Base-by-base conservation (phyloP, 2,113 vertebrate genomes). In the Manacus vitellinus region DNA sequence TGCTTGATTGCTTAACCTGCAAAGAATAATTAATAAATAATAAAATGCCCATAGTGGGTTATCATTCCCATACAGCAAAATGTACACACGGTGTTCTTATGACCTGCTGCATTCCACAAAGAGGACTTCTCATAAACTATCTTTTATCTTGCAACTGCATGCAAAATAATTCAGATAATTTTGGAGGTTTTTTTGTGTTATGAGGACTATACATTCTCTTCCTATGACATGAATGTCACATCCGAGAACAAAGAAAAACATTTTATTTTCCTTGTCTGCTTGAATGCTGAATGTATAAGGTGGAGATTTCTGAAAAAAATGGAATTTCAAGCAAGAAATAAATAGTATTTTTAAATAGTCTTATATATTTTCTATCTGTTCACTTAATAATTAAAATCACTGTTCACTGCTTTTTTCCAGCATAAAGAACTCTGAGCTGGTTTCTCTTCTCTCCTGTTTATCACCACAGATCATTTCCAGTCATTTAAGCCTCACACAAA, bases 21-120 rank as follows among this genome's bases (percentile, higher is more conserved):
- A 85, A 92, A 56, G 13, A 76, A 66, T 49, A 85, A 77, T 90
- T 70, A 85, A 94, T 91, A 91, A 92, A 78, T 76, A 89, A 79
- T 41, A 85, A 94, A 92, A 89, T 79, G 20, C 22, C 31, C 35
- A 35, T 9, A 59, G 39, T 1, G 6, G 23, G 23, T 76, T 91
- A 85, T 56, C 44, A 72, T 82, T 93, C 37, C 46, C 8, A 9
- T 27, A 46, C 18, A 92, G 31, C 9, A 89, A 89, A 86, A 79
- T 20, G 31, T 68, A 85, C 59, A 72, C 30, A 33, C n/a, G 30
- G n/a, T 52, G 33, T 62, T 89, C 61, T 89, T 89, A 66, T 75
- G 87, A 87, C 62, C n/a, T 66, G n/a, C 62, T 73, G 44, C 58
- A 65, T 19, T 14, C 16, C 13, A 46, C 54, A 86, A 9, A 22